Conservation (phyloP, 1,140 invertebrate genomes). For the Drosophila novamexicana region DNA sequence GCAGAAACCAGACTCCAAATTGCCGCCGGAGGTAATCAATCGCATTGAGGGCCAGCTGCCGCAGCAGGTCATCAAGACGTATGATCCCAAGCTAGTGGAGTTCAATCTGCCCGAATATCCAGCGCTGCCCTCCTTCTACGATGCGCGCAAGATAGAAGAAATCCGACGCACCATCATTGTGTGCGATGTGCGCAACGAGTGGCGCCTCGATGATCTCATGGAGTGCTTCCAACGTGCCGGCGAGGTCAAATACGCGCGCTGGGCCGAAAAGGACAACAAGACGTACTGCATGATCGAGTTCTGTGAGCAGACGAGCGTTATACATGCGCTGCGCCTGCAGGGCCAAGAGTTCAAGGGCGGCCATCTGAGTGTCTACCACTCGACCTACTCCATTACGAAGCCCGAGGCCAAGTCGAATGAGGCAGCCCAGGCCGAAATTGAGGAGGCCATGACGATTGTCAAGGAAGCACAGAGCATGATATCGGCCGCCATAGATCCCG, state of each 20-base stretch:
- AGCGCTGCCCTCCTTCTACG: constrained; percentile 94
- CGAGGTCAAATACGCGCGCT: constrained; percentile 97
- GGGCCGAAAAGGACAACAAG: constrained; percentile 92
- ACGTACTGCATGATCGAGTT: constrained; percentile 96
- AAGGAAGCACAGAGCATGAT: constrained; percentile 98
- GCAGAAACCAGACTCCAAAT: constrained; percentile 91
- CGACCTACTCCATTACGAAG: constrained; percentile 95
- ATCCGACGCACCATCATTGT: constrained; percentile 95
- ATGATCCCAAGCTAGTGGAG: constrained; percentile 94
- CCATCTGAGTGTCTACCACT: constrained; percentile 91
- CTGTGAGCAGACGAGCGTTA: constrained; percentile 94
- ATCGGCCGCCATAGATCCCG: constrained; percentile 95
- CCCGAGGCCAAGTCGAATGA: constrained; percentile 98
- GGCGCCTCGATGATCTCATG: constrained; percentile 91
- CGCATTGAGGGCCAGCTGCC: constrained; percentile 93
- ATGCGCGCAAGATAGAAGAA: constrained; percentile 97
- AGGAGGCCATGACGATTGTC: constrained; percentile 98
- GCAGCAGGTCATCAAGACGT: constrained; percentile 94
- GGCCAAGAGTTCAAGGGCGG: constrained; percentile 89
- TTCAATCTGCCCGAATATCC: constrained; percentile 96
- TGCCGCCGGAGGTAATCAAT: constrained; percentile 95
- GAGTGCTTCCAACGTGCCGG: constrained; percentile 94
- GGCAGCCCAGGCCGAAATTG: constrained; percentile 96
- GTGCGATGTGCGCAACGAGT: constrained; percentile 89
- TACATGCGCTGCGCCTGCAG: constrained; percentile 94